Conservation (phyloP, 2,888 invertebrate genomes). For the Zeuzera pyrina region DNA sequence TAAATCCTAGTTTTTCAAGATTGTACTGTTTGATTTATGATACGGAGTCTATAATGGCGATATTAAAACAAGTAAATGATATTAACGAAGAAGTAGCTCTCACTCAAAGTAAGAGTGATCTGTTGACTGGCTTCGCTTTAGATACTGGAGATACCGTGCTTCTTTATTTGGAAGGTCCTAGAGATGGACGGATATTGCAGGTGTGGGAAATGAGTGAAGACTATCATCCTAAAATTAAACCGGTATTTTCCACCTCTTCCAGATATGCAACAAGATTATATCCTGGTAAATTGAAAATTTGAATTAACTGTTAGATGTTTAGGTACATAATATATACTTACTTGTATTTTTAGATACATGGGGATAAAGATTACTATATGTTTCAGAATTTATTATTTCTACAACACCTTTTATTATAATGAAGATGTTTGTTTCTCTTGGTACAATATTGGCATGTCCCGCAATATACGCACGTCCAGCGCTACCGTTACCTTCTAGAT, state of each 20-base stretch:
- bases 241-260: slow-evolving; percentile 40
- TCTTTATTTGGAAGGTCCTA: slow-evolving; percentile 48
- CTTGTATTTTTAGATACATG: neutral
- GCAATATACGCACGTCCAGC: slow-evolving; percentile 48
- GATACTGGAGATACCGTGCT: slow-evolving; percentile 40
- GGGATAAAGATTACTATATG: slow-evolving; percentile 3
- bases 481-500: slow-evolving; percentile 43
- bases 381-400: slow-evolving; percentile 31
- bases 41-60: slow-evolving; percentile 18
- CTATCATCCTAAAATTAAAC: slow-evolving; percentile 33
- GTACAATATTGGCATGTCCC: slow-evolving; percentile 44
- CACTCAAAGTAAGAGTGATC: slow-evolving; percentile 18
- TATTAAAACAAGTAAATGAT: slow-evolving; percentile 30
- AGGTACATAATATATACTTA: neutral
- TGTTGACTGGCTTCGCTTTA: slow-evolving; percentile 51
- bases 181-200: slow-evolving; percentile 38
- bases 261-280: slow-evolving; percentile 42
- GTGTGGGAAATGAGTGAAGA: slow-evolving; percentile 46
- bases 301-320: neutral
- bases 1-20: slow-evolving; percentile 34
- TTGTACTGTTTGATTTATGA: slow-evolving; percentile 35
- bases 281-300: slow-evolving; percentile 28
- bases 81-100: slow-evolving; percentile 31
- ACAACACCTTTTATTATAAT: slow-evolving; percentile 38
- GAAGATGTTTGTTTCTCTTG: slow-evolving; percentile 48